A percentile compares a stretch with the other conserved stretches of the same genome.
Conservation (phyloP, 2,888 invertebrate species). For the Anthophora plumipes region DNA sequence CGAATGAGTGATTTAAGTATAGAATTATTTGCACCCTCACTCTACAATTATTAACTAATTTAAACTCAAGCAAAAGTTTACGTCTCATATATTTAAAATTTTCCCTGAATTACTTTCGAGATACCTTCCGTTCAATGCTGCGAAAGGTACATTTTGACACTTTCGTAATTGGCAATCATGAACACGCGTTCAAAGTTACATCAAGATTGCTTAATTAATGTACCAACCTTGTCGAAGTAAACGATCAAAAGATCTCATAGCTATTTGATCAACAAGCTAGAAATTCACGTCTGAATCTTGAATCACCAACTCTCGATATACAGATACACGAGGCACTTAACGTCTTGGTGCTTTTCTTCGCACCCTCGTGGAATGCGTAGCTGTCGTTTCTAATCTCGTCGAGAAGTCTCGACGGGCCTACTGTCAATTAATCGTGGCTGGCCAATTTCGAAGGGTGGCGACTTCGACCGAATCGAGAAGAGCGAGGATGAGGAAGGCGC, state of each 20-base stretch:
- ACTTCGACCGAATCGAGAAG: conserved; percentile 59
- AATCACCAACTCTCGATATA: conserved; percentile 15
- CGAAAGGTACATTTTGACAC: too few relatives aligned
- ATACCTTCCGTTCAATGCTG: neutral
- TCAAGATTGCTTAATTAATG: conserved; percentile 38
- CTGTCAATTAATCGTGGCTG: conserved; percentile 82
- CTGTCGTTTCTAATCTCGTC: conserved; percentile 81
- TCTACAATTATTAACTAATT: too few relatives aligned
- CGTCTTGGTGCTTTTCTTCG: conserved; percentile 65
- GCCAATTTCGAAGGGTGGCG: conserved; percentile 78
- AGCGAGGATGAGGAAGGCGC: conserved; percentile 60
- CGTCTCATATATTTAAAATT: too few relatives aligned
- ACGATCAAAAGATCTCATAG: conserved; percentile 19
- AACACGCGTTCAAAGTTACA: neutral
- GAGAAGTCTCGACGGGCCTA: conserved; percentile 77
- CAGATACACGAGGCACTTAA: conserved; percentile 44
- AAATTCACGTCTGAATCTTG: conserved; percentile 45
- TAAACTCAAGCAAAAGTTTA: too few relatives aligned
- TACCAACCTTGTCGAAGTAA: neutral
- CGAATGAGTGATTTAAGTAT: too few relatives aligned
- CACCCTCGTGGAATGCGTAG: conserved; percentile 74
- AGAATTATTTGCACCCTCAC: too few relatives aligned
- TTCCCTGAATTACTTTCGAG: neutral
- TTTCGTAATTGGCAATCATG: neutral
- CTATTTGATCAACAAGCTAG: conserved; percentile 50